phyloP scores from a whole-genome alignment of 2,797 vertebrate species.

The Coendou prehensilis region DNA sequence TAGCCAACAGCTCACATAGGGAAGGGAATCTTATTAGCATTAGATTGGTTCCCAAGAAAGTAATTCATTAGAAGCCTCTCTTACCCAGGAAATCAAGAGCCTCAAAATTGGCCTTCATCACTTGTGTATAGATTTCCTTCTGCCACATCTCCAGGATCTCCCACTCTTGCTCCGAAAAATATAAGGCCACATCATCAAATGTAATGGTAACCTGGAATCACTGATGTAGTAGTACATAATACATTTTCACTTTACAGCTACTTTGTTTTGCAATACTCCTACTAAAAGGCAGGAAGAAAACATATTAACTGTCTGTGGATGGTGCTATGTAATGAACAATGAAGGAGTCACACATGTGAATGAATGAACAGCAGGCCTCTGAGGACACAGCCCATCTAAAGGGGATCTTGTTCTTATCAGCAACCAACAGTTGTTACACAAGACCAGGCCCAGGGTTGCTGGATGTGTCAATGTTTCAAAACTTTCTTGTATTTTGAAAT shows the following conservation, averaged over 20 bases:
- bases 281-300: neutral
- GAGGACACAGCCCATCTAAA: neutral
- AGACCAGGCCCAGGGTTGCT: neutral
- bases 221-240: neutral
- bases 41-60: neutral
- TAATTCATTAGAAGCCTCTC: neutral
- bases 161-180: conserved; percentile 68
- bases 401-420: neutral
- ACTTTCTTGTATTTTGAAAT: neutral
- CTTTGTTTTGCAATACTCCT: neutral
- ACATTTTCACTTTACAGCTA: neutral
- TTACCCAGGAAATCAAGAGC: conserved; percentile 60
- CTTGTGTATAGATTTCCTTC: conserved; percentile 63
- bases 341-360: neutral
- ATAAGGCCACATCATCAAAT: conserved; percentile 66
- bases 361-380: neutral
- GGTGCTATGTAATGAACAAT: neutral
- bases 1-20: neutral
- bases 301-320: neutral
- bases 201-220: conserved; percentile 55
- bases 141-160: conserved; percentile 66
- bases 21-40: neutral
- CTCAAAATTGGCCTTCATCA: conserved; percentile 64
- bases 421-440: neutral
- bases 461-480: neutral